Percentiles rank a stretch among this genome's conserved stretches.
These are phyloP conservation scores for Adela reaumurella DNA, from an alignment of 2,888 invertebrate genomes.

Conservation along the genomic window DNA sequence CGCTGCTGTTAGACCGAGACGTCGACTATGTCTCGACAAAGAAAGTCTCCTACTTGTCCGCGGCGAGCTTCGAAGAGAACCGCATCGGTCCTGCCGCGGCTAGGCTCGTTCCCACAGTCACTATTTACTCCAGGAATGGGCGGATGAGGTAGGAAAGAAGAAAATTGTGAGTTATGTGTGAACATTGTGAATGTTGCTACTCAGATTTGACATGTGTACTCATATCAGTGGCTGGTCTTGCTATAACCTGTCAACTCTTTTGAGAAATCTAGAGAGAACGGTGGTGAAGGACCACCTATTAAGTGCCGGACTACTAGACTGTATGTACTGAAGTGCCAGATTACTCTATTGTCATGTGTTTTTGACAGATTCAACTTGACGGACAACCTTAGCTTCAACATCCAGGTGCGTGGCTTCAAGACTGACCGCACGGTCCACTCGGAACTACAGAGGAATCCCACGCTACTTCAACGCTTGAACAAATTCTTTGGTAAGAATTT, in stretches of 20 bases:
- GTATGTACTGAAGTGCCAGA: no score
- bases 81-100: slow-evolving; percentile 27
- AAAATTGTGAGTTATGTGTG: no score
- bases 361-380: slow-evolving; percentile 21
- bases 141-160: neutral
- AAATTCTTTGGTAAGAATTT: slow-evolving; percentile 37
- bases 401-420: slow-evolving; percentile 72
- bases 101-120: slow-evolving; percentile 19
- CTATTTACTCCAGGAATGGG: slow-evolving; percentile 5
- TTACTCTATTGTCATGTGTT: no score
- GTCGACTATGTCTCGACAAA: slow-evolving; percentile 20
- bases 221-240: no score
- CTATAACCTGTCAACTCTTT: no score
- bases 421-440: slow-evolving; percentile 70
- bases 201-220: no score
- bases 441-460: slow-evolving; percentile 69
- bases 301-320: no score
- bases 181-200: no score
- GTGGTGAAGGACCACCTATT: no score
- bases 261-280: no score
- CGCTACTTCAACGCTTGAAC: slow-evolving; percentile 64
- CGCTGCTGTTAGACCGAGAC: no score
- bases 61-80: slow-evolving; percentile 37
- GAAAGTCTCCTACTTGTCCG: slow-evolving; percentile 36
- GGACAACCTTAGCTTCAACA: slow-evolving; percentile 27